Evolutionary conservation across 1,140 invertebrate species (phyloP), one percentile per base, ranked within the genome.

Genomic region (Drosophila subpulchrella): DNA sequence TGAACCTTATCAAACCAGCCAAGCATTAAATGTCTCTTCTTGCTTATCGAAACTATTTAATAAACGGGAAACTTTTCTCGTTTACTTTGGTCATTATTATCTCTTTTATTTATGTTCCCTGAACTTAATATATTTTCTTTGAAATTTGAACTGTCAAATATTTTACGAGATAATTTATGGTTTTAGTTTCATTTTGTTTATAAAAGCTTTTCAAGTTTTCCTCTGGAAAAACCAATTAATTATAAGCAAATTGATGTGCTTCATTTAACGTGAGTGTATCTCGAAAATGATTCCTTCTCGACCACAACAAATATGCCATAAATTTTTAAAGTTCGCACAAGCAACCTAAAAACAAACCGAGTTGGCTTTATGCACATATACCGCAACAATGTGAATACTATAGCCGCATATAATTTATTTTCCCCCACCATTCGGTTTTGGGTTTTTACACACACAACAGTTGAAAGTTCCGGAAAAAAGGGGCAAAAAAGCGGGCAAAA

Each of bases 321-420:
- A 77, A 86, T 86, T 86, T 78, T 48, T 41, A 34, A 71, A 57
- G 42, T 27, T 54, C 36, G 30, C 48, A 66, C 20, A 58, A 38
- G 65, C 51, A 47, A 30, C 24, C 54, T 30, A 38, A 63, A 63
- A 65, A 63, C 47, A 15, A 15, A 53, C 12, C 36, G 39, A 44
- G 27, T 24, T 54, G 59, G 27, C 30, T 54, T 60, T 60, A 10
- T 41, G 20, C 24, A 41, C 38, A 41, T 10, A 30, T 42, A 24
- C 32, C 34, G 24, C n/a, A 34, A 47, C 66, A 55, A 71, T 58
- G 42, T 15, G 20, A 71, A 71, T 63, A 62, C 46, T 55, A 62
- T 20, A 27, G 51, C 11, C 15, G 50, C 56, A 65, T 75, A 46
- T 57, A 75, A 71, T 71, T 39, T 48, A 57, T 56, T 70, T 58